Conservation (phyloP, 1,140 invertebrate species). For the Ruditapes philippinarum region DNA sequence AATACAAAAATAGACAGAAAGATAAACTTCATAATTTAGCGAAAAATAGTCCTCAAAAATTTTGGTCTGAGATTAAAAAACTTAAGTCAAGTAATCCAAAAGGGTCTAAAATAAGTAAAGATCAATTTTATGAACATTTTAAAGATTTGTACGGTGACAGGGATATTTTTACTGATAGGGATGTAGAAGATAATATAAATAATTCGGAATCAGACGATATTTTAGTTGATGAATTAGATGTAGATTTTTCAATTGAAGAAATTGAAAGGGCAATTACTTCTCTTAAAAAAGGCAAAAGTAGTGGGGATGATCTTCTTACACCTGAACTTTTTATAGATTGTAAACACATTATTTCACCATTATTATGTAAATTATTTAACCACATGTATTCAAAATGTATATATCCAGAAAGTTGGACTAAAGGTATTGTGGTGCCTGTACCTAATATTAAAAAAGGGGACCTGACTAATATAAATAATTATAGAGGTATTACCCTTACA, state of each 20-base stretch:
- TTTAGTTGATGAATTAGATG: no score
- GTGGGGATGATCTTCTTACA: not conserved
- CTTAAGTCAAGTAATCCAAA: not conserved
- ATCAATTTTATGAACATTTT: not conserved
- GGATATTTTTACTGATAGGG: not conserved
- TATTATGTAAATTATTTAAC: not conserved
- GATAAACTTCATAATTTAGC: not conserved
- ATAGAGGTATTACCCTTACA: slow-evolving; percentile 49
- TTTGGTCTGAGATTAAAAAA: slow-evolving; percentile 16
- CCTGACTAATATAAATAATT: slow-evolving; percentile 52
- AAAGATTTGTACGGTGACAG: not conserved
- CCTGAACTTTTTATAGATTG: slow-evolving; percentile 17
- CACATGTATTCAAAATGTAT: slow-evolving; percentile 31
- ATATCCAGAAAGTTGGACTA: slow-evolving; percentile 33
- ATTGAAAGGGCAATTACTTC: not conserved
- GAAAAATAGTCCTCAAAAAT: not conserved
- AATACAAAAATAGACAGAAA: no score
- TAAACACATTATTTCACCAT: not conserved
- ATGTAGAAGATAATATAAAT: not conserved
- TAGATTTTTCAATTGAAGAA: not conserved
- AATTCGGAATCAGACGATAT: not conserved
- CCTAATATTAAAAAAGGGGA: slow-evolving; percentile 51
- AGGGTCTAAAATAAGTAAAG: not conserved
- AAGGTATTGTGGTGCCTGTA: slow-evolving; percentile 42
- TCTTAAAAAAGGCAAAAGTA: not conserved